These are phyloP conservation scores for Microctenopoma lineatum DNA, from an alignment of 2,797 vertebrate genomes.

Conservation along the genomic window DNA sequence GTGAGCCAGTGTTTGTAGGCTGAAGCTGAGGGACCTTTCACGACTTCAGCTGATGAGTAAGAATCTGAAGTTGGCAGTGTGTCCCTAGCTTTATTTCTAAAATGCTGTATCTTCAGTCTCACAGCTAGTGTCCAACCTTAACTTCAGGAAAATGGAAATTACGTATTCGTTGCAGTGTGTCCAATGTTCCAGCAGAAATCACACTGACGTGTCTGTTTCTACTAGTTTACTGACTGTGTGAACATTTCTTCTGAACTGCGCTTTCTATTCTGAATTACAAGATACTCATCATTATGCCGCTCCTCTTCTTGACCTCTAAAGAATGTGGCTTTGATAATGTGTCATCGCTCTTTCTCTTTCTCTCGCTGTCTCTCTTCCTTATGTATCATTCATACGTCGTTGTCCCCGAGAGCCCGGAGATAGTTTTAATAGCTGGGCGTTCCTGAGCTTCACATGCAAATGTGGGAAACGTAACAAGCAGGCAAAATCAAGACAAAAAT, in stretches of 20 bases:
- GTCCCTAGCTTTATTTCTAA: conserved; percentile 62
- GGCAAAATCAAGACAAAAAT: conserved; percentile 64
- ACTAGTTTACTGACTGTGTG: conserved; percentile 17
- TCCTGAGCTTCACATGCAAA: conserved; percentile 67
- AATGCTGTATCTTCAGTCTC: conserved; percentile 41
- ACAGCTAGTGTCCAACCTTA: conserved; percentile 51
- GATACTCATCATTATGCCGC: conserved; percentile 28
- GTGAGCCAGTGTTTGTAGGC: conserved; percentile 55
- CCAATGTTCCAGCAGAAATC: conserved; percentile 12
- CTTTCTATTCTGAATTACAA: conserved; percentile 35
- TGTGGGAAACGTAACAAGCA: conserved; percentile 65
- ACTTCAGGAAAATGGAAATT: conserved; percentile 15
- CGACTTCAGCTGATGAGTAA: conserved; percentile 63
- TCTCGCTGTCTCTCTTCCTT: conserved; percentile 17
- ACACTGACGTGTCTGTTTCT: not conserved
- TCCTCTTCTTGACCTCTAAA: conserved; percentile 36
- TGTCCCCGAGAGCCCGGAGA: conserved; percentile 43
- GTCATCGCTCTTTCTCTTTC: conserved; percentile 18
- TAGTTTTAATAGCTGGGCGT: conserved; percentile 68
- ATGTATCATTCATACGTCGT: conserved; percentile 55
- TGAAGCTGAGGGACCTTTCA: conserved; percentile 69
- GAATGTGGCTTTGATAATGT: conserved; percentile 41
- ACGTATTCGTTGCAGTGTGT: conserved; percentile 21
- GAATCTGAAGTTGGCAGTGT: conserved; percentile 52
- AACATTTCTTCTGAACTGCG: conserved; percentile 6